These are phyloP conservation scores for Neolamprologus cancellatus DNA, from an alignment of 2,113 vertebrate species.

Conservation along the genomic window DNA sequence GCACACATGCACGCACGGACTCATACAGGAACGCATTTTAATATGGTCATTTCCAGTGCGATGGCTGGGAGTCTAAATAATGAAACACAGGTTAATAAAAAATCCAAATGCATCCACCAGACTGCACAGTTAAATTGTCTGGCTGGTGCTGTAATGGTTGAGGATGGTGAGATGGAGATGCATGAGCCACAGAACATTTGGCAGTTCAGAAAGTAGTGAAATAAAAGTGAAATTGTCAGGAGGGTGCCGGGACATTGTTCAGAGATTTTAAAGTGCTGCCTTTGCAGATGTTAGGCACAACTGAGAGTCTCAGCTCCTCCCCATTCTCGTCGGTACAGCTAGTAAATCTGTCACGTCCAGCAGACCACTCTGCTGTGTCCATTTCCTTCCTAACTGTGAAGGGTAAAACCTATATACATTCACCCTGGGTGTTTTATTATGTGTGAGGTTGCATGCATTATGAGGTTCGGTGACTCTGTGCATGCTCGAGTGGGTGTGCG, in stretches of 20 bases:
- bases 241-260: neutral
- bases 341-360: conserved; percentile 47
- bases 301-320: neutral
- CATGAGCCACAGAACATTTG: conserved; percentile 24
- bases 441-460: conserved; percentile 22
- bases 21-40: neutral
- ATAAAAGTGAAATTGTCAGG: conserved; percentile 17
- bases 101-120: neutral
- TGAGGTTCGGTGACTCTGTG: neutral
- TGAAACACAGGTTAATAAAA: neutral
- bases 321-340: conserved; percentile 17
- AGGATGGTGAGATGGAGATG: neutral
- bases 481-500: neutral
- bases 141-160: neutral
- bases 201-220: neutral
- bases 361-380: conserved; percentile 15
- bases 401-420: conserved; percentile 26
- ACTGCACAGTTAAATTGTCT: neutral
- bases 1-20: neutral
- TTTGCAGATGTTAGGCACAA: conserved; percentile 30
- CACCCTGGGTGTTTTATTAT: conserved; percentile 34
- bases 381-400: conserved; percentile 31
- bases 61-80: neutral
- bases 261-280: neutral
- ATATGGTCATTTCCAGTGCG: neutral